Conservation (phyloP, 2,888 invertebrate species). For the Dermolepida albohirtum region DNA sequence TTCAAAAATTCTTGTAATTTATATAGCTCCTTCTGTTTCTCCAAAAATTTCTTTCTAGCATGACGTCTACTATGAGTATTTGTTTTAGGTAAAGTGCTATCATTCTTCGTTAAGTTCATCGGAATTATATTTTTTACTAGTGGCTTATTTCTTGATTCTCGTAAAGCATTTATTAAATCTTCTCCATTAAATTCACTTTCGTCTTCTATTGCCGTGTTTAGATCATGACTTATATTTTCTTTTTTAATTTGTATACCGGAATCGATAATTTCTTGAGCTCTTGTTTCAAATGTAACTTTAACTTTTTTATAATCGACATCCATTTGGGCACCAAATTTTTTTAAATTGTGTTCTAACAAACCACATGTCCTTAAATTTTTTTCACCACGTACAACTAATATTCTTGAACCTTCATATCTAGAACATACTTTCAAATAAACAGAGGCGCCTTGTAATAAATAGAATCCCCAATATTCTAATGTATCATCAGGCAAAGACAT, state of each 20-base stretch:
- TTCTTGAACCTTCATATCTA: constrained; percentile 80
- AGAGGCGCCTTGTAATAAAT: constrained; percentile 80
- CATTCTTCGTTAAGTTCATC: not conserved
- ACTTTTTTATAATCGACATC: constrained; percentile 69
- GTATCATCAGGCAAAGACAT: constrained; percentile 88
- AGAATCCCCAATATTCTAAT: constrained; percentile 90
- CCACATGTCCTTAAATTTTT: constrained; percentile 83
- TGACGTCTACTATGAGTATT: constrained; percentile 43
- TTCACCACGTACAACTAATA: constrained; percentile 85
- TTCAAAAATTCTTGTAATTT: constrained; percentile 48
- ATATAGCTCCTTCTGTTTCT: constrained; percentile 46
- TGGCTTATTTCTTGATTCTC: constrained; percentile 33
- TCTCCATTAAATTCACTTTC: constrained; percentile 52
- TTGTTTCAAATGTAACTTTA: constrained; percentile 71
- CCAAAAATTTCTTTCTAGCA: constrained; percentile 41
- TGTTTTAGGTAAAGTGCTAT: not conserved
- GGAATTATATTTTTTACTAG: not conserved
- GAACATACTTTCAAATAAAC: constrained; percentile 85
- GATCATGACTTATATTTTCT: not conserved
- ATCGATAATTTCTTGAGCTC: constrained; percentile 64
- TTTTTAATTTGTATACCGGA: constrained; percentile 31
- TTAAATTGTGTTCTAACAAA: constrained; percentile 76
- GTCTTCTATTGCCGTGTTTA: constrained; percentile 50
- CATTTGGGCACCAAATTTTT: constrained; percentile 71
- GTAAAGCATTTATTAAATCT: constrained; percentile 42